phyloP scores from a whole-genome alignment of 1,140 invertebrate species.

The Bombus pascuorum region DNA sequence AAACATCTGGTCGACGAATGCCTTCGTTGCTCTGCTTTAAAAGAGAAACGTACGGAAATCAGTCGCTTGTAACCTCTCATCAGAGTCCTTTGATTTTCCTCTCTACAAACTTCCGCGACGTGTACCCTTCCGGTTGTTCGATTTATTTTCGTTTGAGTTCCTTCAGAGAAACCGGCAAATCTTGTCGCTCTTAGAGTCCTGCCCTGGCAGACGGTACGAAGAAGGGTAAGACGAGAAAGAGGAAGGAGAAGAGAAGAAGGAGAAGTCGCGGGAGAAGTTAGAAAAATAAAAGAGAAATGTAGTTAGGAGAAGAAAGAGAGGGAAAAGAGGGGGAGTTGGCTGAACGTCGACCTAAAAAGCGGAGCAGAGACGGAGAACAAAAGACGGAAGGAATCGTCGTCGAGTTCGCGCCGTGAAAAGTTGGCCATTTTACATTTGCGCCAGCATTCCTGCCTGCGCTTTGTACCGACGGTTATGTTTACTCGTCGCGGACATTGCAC shows the following conservation, averaged over 20 bases:
- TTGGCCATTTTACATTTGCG: conserved; percentile 69
- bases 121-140: conserved; percentile 17
- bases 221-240: neutral
- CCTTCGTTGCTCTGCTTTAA: no score
- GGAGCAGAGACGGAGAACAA: neutral
- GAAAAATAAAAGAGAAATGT: conserved; percentile 15
- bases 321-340: neutral
- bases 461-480: conserved; percentile 68
- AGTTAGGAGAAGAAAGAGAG: no score
- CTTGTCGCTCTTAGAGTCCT: conserved; percentile 5
- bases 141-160: conserved; percentile 29
- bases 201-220: neutral
- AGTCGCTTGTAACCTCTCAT: conserved; percentile 27
- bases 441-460: conserved; percentile 58
- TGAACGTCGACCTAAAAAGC: conserved; percentile 14
- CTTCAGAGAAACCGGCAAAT: conserved; percentile 7
- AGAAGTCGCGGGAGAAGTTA: neutral
- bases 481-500: conserved; percentile 14
- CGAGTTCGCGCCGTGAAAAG: conserved; percentile 34
- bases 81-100: conserved; percentile 25
- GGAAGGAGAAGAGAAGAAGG: neutral
- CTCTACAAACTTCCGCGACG: conserved; percentile 5
- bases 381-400: conserved; percentile 9
- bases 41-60: neutral
- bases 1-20: neutral